Base-by-base conservation (phyloP, 1,140 invertebrate species). In the Melitaea cinxia region DNA sequence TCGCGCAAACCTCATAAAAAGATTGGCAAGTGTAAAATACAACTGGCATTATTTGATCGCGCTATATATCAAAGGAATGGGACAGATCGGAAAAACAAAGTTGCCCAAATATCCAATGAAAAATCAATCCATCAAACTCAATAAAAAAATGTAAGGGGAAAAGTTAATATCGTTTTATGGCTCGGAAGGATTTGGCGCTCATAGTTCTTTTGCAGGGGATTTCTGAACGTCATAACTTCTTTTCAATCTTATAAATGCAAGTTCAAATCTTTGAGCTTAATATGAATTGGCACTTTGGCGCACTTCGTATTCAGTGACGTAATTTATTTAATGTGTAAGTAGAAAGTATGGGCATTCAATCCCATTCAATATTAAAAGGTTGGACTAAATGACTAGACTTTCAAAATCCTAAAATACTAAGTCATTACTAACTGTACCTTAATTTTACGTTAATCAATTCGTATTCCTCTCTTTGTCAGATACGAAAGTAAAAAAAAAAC, bases 61-160 rank as follows among this genome's bases (percentile, higher is more conserved):
- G 56, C 56, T 28, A 60, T 66, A 68, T 54, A 57, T 68, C 66
- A 68, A 68, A 57, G 28, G 66, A 68, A 68, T 66, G 57, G 57
- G 55, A 68, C 55, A 68, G 33, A 57, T 67, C 39, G 57, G 19
- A 63, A 23, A 63, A 63, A 54, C 54, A 68, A 68, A 63, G 59
- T 60, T 49, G 30, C 28, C 53, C 65, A 61, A 68, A 68, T 68
- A 68, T 62, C 65, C 65, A 68, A 68, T 68, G 54, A 59, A 68
- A 63, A 53, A 68, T 68, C 66, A 63, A 68, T 68, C 59, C 54
- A 68, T 68, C 66, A 63, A 63, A 63, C 47, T 57, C 59, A 49
- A 68, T 60, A 66, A 60, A 68, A 42, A 68, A 63, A 68, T 63
- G 47, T 53, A 26, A 58, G 54, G 59, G 39, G 2, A 26, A 55